A percentile compares a stretch with the other conserved stretches of the same genome.
phyloP scores from a whole-genome alignment of 2,113 vertebrate species.

The Hemiscyllium ocellatum region DNA sequence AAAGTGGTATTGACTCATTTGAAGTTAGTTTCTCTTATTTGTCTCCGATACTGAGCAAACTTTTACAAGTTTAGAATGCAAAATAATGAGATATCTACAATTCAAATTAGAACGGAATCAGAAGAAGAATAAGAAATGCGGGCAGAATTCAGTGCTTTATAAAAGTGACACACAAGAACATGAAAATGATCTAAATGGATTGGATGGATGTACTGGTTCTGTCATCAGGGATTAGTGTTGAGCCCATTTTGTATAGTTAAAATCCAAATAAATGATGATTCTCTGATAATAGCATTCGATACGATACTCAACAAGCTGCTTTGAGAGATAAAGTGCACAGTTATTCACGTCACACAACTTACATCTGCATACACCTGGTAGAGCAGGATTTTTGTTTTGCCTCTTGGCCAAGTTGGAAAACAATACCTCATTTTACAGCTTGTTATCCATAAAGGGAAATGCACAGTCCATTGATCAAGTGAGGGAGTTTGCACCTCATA shows the following conservation, averaged over 20 bases:
- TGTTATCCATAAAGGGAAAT: neutral
- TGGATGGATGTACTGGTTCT: too few relatives aligned
- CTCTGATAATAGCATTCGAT: neutral
- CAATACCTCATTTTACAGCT: constrained; percentile 11
- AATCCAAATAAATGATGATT: constrained; percentile 23
- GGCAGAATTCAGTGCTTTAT: neutral
- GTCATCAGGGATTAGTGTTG: neutral
- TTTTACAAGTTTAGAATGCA: neutral
- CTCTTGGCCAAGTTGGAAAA: constrained; percentile 2
- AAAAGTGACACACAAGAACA: neutral
- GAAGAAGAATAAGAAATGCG: neutral
- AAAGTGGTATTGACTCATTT: neutral
- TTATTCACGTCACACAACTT: constrained; percentile 34
- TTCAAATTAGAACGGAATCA: neutral
- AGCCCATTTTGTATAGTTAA: neutral
- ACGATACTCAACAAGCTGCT: constrained; percentile 10
- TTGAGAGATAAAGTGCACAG: constrained; percentile 35
- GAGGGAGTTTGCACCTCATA: neutral
- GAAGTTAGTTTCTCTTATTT: neutral
- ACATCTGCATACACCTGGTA: constrained; percentile 27
- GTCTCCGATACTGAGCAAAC: neutral
- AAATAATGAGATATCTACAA: neutral
- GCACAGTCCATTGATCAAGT: neutral
- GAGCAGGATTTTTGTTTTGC: neutral
- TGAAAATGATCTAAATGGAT: neutral